Percentiles rank a stretch among this genome's conserved stretches.
These are phyloP conservation scores for Theocolax elegans DNA, from an alignment of 1,140 invertebrate genomes.

Conservation along the genomic window DNA sequence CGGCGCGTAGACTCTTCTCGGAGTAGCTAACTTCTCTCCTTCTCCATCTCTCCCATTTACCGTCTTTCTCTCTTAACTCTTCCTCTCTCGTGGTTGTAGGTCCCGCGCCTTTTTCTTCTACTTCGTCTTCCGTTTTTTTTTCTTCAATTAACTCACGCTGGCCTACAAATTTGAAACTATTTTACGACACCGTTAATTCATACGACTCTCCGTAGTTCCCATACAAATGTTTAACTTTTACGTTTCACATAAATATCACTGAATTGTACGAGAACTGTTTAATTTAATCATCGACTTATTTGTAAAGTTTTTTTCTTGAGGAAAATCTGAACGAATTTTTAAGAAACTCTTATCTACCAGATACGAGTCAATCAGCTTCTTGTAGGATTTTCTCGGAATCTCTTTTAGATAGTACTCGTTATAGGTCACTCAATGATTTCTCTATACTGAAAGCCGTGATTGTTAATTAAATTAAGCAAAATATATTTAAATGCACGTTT, in stretches of 20 bases:
- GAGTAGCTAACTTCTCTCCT: slow-evolving; percentile 44
- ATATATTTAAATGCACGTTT: no score
- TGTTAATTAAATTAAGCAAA: no score
- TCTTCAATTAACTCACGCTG: slow-evolving; percentile 24
- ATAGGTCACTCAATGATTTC: no score
- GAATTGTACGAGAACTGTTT: not conserved
- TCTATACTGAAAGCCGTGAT: no score
- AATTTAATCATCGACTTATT: not conserved
- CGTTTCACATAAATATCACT: slow-evolving; percentile 1
- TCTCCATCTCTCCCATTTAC: slow-evolving; percentile 42
- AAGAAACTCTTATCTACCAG: not conserved
- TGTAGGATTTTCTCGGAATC: not conserved
- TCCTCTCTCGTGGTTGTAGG: slow-evolving; percentile 26
- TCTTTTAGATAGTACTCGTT: not conserved
- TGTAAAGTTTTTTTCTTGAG: not conserved
- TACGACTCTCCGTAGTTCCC: not conserved
- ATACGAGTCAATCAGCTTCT: not conserved
- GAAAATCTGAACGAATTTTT: no score
- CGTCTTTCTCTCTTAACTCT: slow-evolving; percentile 30
- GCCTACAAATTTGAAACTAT: slow-evolving; percentile 30
- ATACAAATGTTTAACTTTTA: not conserved
- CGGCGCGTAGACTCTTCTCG: slow-evolving; percentile 46
- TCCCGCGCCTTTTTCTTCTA: not conserved
- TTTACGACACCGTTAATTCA: slow-evolving; percentile 15
- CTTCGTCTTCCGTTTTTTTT: no score